Evolutionary conservation across 1,140 invertebrate genomes (phyloP), one percentile per base, ranked within the genome.

Genomic region (Drosophila leontia): DNA sequence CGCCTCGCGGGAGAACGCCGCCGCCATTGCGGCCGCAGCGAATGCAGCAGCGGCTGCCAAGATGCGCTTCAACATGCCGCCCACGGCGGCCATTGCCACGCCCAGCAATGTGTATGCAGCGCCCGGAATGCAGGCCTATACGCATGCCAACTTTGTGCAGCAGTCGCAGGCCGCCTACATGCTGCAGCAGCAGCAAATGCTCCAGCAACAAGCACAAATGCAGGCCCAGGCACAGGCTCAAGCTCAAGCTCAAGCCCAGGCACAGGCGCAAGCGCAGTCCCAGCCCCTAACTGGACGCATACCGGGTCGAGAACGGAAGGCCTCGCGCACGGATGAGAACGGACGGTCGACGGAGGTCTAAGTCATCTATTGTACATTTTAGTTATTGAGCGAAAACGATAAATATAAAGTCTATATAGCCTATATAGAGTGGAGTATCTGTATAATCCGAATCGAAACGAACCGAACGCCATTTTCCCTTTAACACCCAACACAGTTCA

Each of bases 321-420:
- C 76, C 17, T 92, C 91, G 32, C 90, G 91, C 11, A 91, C 91
- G 15, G 91, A 92, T 59, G 91, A 92, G 57, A 91, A 78, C 55
- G 84, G 85, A 39, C 91, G 91, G 45, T 92, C 91, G 51, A 92
- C 91, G 39, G 91, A 92, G 75, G 91, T 92, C 65, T 92, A 91
- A 86, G 72, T 53, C 48, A 59, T 60, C 50, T 47, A 51, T 47
- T 82, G 67, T 87, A 86, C 63, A 82, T 86, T 75, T 78, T 70
- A 80, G 77, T 84, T 80, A 61, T 75, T 75, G 70, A 85, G 67
- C 65, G 34, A 57, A 65, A 77, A 63, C 78, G 78, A 82, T 70
- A 77, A 75, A 81, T 86, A 78, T 65, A 55, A 69, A 68, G 56
- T 78, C 59, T 65, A 75, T 75, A 75, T 75, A 76, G 58, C 50